Evolutionary conservation across 2,113 vertebrate species (phyloP), one percentile per base, ranked within the genome.

Genomic region (Haemorhous mexicanus): DNA sequence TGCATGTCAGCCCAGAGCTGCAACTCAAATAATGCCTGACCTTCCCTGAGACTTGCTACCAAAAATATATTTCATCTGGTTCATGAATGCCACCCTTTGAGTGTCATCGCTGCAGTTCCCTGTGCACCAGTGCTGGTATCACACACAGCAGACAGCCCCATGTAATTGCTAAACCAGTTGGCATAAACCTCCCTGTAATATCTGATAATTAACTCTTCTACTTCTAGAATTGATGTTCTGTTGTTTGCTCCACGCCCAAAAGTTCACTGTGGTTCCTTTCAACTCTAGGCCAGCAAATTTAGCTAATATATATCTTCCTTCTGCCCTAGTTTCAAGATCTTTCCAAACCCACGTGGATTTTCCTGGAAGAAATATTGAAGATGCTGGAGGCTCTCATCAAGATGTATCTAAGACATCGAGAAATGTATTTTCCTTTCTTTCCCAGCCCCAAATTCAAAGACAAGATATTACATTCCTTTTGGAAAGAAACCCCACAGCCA

Each of bases 251-350:
- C 39, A 61, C 76, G 66, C 9, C 3, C 39, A 41, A 68, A 46
- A 4, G 5, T 62, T 92, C 47, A 10, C 10, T 20, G 28, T 4
- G 2, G 24, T 64, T 67, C 26, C 24, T 78, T 82, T 78, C 55
- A 56, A 58, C 11, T 55, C 17, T 16, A 68, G 16, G 63, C 12
- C 19, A 69, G 13, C 1, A 67, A 49, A n/a, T 72, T 37, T 37
- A 46, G 10, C 28, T 94, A 44, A 94, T 21, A 14, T 2, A 0
- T 10, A 17, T 64, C 32, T 94, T 84, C 7, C 6, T 93, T 94
- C 53, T 69, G 11, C 21, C 41, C 30, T 90, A 97, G 92, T 37
- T 81, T 94, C 92, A 92, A 89, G 82, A 72, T 62, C 77, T 75
- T 62, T 55, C n/a, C 87, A 94, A 93, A 90, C 55, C 37, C 84